Percentiles rank a stretch among this genome's conserved stretches.
Evolutionary conservation across 2,113 vertebrate species (phyloP).

Genomic region (Taurulus bubalis): DNA sequence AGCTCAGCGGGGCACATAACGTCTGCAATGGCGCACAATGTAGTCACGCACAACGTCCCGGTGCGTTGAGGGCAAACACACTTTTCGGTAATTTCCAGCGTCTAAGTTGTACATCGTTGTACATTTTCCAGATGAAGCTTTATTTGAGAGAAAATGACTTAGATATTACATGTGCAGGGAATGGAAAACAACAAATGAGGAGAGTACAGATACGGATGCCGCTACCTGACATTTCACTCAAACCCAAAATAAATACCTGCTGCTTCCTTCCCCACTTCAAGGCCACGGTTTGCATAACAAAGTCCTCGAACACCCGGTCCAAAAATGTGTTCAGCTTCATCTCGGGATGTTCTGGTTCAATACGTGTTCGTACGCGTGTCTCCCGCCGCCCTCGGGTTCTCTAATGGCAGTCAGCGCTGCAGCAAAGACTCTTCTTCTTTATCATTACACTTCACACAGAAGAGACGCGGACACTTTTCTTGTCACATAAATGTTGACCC

Average conservation of each 20-base stretch:
- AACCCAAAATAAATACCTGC: slow-evolving; percentile 7
- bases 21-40: not conserved
- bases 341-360: not conserved
- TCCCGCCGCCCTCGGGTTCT: not conserved
- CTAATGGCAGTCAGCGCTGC: not conserved
- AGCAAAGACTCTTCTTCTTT: not conserved
- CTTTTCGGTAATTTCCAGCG: not conserved
- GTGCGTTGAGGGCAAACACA: not conserved
- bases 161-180: not conserved
- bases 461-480: not conserved
- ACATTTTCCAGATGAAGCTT: not conserved
- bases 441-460: not conserved
- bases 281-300: slow-evolving; percentile 20
- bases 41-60: not conserved
- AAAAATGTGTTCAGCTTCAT: slow-evolving; percentile 10
- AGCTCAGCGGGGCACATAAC: not conserved
- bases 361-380: not conserved
- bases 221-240: slow-evolving; percentile 5
- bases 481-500: not conserved
- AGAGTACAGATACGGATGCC: not conserved
- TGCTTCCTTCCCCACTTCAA: not conserved
- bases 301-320: slow-evolving; percentile 4
- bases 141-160: not conserved
- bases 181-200: not conserved
- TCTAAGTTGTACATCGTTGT: not conserved